Evolutionary conservation across 2,888 invertebrate genomes (phyloP).

Genomic region (Proisotoma minuta): DNA sequence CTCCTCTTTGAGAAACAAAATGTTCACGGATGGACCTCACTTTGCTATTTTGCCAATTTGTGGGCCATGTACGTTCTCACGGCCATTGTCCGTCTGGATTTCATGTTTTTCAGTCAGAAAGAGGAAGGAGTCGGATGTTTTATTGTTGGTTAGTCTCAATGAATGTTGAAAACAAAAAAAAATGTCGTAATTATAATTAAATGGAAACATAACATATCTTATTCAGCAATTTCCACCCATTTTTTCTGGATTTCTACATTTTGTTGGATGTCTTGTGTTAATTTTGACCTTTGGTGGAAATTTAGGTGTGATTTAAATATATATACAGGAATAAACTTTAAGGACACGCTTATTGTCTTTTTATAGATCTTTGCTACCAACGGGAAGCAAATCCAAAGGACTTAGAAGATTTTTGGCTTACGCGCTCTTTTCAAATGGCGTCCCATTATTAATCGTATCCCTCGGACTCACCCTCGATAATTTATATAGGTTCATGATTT

Average conservation of each 20-base stretch:
- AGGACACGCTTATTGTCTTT: background rate
- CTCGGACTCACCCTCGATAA: constrained; percentile 34
- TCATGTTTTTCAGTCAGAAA: constrained; percentile 15
- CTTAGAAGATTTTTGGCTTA: constrained; percentile 40
- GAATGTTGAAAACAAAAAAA: background rate
- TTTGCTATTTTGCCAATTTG: constrained; percentile 34
- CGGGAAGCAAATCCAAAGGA: constrained; percentile 39
- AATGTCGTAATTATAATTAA: background rate
- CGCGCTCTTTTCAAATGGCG: constrained; percentile 30
- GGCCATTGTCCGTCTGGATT: constrained; percentile 31
- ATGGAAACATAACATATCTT: too few species aligned
- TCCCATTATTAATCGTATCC: constrained; percentile 33
- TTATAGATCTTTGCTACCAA: constrained; percentile 39
- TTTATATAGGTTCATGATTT: constrained; percentile 28
- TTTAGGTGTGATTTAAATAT: constrained; percentile 31
- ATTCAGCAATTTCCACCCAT: constrained; percentile 37
- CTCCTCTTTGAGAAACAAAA: constrained; percentile 43
- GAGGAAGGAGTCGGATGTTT: constrained; percentile 30
- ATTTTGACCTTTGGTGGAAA: constrained; percentile 46
- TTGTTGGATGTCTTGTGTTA: constrained; percentile 42
- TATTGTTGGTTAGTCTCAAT: constrained; percentile 27
- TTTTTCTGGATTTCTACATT: constrained; percentile 43
- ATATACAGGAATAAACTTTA: background rate
- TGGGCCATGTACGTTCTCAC: constrained; percentile 43
- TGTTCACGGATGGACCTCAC: constrained; percentile 40